phyloP scores from a whole-genome alignment of 2,888 invertebrate species.

The Tipula helvola region DNA sequence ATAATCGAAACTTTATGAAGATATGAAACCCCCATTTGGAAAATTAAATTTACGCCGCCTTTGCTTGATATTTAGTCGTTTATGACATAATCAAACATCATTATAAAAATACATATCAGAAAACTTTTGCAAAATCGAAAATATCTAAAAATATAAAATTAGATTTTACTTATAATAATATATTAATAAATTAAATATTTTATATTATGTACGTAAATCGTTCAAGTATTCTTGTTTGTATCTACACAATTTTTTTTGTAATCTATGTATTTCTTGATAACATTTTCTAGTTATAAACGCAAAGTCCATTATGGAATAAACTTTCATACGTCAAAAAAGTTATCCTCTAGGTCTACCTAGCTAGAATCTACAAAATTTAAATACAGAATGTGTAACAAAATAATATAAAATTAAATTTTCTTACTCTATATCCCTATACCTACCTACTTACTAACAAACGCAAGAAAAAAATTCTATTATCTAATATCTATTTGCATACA shows the following conservation, averaged over 20 bases:
- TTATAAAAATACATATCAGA: not conserved
- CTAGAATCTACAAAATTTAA: too few relatives aligned
- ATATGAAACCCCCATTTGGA: not conserved
- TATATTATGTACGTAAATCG: not conserved
- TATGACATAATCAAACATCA: not conserved
- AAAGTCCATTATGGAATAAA: too few relatives aligned
- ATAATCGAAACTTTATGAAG: too few relatives aligned
- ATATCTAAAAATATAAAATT: not conserved
- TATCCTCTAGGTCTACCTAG: too few relatives aligned
- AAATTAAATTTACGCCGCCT: not conserved
- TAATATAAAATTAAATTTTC: not conserved
- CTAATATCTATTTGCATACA: not conserved
- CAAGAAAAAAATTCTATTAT: not conserved
- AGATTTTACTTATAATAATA: not conserved
- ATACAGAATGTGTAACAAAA: not conserved
- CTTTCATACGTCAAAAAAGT: too few relatives aligned
- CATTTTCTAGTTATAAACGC: too few relatives aligned
- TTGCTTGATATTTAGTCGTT: not conserved
- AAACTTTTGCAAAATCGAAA: not conserved
- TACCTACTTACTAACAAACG: not conserved
- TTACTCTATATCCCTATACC: not conserved
- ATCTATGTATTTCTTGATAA: too few relatives aligned
- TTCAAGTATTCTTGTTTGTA: not conserved
- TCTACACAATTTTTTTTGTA: too few relatives aligned
- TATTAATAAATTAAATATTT: not conserved